Conservation (phyloP, 2,888 invertebrate species). For the Falcaria lacertinaria region DNA sequence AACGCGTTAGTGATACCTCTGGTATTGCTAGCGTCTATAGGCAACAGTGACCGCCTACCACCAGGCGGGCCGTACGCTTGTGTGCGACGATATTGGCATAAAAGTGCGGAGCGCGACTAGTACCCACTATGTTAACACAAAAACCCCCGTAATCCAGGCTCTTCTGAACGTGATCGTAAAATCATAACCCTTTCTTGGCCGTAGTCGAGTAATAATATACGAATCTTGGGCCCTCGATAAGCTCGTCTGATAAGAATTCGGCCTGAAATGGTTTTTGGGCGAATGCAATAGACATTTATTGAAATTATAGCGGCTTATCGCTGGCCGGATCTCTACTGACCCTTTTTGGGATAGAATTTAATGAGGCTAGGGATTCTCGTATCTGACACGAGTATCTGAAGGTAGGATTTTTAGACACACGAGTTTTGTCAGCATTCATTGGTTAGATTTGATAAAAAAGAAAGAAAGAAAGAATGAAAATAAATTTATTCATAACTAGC, state of each 20-base stretch:
- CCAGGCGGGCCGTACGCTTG: too few species aligned
- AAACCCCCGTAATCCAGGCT: neutral
- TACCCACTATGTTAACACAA: too few species aligned
- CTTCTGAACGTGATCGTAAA: neutral
- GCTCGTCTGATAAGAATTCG: slow-evolving; percentile 11
- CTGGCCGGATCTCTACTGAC: slow-evolving; percentile 40
- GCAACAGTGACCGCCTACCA: too few species aligned
- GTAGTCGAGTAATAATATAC: slow-evolving; percentile 3
- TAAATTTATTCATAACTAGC: too few species aligned
- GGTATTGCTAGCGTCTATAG: too few species aligned
- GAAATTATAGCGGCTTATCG: slow-evolving; percentile 56
- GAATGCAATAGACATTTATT: slow-evolving; percentile 54
- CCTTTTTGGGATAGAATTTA: slow-evolving; percentile 41
- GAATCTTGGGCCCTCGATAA: slow-evolving; percentile 5
- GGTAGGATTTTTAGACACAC: slow-evolving; percentile 9
- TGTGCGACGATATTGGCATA: too few species aligned
- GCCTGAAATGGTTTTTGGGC: slow-evolving; percentile 18
- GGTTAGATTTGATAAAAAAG: too few species aligned
- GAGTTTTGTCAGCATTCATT: slow-evolving; percentile 5
- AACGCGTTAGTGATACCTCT: too few species aligned
- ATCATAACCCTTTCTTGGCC: neutral
- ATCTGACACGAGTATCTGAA: slow-evolving; percentile 24
- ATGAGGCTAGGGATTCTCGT: slow-evolving; percentile 27
- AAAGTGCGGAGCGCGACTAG: too few species aligned
- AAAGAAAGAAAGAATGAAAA: too few species aligned